Conservation (phyloP, 2,113 vertebrate genomes). For the Tachysurus fulvidraco region DNA sequence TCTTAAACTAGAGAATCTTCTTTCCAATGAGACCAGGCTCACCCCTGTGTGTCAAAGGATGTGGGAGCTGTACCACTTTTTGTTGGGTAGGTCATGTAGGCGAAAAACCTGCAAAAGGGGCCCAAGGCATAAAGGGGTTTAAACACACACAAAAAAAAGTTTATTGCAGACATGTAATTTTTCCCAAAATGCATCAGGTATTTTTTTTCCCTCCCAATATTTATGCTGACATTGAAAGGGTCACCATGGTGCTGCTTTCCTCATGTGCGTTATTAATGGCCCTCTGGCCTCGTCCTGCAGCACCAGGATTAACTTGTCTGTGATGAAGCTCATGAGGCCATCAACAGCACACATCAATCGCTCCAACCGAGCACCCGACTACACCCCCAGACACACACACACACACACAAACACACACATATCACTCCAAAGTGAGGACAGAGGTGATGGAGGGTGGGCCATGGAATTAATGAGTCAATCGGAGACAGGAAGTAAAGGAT, state of each 20-base stretch:
- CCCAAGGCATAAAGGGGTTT: no score
- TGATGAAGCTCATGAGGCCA: constrained; percentile 66
- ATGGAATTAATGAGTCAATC: constrained; percentile 44
- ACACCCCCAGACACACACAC: constrained; percentile 41
- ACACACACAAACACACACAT: constrained; percentile 49
- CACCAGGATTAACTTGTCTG: constrained; percentile 62
- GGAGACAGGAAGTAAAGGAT: constrained; percentile 34
- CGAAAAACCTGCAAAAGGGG: no score
- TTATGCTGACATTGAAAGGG: constrained; percentile 44
- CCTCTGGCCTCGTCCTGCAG: constrained; percentile 47
- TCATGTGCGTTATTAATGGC: constrained; percentile 63
- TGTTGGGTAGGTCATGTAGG: no score
- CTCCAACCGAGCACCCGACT: constrained; percentile 27
- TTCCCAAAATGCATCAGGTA: neutral
- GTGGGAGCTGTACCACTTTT: no score
- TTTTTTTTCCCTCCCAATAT: neutral
- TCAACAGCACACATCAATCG: constrained; percentile 64
- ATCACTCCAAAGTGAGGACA: constrained; percentile 61
- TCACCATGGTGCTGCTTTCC: constrained; percentile 45
- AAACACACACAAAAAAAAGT: no score
- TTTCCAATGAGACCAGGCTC: no score
- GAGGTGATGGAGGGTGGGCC: constrained; percentile 51
- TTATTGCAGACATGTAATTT: neutral
- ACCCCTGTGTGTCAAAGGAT: no score
- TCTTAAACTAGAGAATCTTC: no score